Evolutionary conservation across 2,888 invertebrate species (phyloP), one percentile per base, ranked within the genome.

Genomic region (Latrodectus elegans): DNA sequence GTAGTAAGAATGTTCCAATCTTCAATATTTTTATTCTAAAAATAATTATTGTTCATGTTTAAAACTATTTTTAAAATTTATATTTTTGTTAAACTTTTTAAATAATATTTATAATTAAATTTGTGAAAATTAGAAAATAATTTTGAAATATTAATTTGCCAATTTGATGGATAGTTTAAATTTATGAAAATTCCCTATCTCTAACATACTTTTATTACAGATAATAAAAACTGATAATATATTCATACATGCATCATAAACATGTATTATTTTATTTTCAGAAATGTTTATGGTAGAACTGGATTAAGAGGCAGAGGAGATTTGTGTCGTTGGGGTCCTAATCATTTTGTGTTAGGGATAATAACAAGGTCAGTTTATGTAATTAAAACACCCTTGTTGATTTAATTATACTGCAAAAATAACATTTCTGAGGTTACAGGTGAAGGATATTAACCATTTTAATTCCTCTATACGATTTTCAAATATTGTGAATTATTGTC

Each of bases 311-410:
- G 92, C 8, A 91, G 91, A 78, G 92, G 92, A 51, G 90, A 90
- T 38, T 88, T 92, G 55, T 91, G 91, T 90, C 90, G 92, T 68
- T 92, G 92, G 92, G 92, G 92, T 15, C 92, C 92, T n/a, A 92
- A 92, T 85, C 92, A 92, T 90, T 90, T 91, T 78, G 91, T 92
- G 51, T 90, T 91, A 75, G 91, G 91, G 11, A 91, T 92, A 17
- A 91, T 92, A 17, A 92, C 92, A 3, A 90, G 92, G 88, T 92
- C 77, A 64, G 64, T 49, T 1, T 38, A 2, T 38, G 6, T 6
- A 38, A 38, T 38, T 38, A 6, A 38, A 38, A 38, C 1, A 38
- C 38, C 38, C 4, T 38, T 38, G 38, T 38, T 38, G 6, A 38
- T 38, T 38, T 38, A 38, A 38, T 38, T 38, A 38, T 38, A 6